Evolutionary conservation across 2,797 vertebrate genomes (phyloP).

Genomic region (Chanos chanos): DNA sequence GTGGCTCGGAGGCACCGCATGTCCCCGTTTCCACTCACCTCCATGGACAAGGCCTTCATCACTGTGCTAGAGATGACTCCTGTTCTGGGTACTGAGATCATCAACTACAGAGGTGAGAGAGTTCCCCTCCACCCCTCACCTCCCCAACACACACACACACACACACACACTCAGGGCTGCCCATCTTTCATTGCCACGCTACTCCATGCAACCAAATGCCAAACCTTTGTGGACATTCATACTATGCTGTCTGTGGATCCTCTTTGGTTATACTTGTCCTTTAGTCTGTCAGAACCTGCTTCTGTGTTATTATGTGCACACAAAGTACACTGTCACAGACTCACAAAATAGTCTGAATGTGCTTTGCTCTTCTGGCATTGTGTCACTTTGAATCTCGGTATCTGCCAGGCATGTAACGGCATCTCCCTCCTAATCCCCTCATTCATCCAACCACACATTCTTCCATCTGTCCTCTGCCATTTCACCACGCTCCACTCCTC

Average conservation of each 20-base stretch:
- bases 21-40: slow-evolving; percentile 97
- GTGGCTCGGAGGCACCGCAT: slow-evolving; percentile 96
- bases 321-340: neutral
- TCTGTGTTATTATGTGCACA: no score
- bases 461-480: slow-evolving; percentile 1
- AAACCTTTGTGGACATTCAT: no score
- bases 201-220: neutral
- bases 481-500: neutral
- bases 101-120: slow-evolving; percentile 91
- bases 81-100: slow-evolving; percentile 95
- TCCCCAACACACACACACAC: neutral
- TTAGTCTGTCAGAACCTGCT: no score
- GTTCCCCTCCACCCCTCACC: neutral
- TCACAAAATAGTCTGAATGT: neutral
- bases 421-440: neutral
- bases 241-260: no score
- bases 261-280: no score
- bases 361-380: no score
- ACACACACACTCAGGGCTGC: neutral
- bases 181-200: slow-evolving; percentile 1
- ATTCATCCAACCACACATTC: neutral
- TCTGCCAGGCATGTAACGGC: slow-evolving; percentile 25
- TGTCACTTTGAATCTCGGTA: slow-evolving; percentile 19
- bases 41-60: slow-evolving; percentile 99
- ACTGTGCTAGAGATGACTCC: slow-evolving; percentile 98